Evolutionary conservation across 2,797 vertebrate species (phyloP), one percentile per base, ranked within the genome.

Genomic region (Pempheris klunzingeri): DNA sequence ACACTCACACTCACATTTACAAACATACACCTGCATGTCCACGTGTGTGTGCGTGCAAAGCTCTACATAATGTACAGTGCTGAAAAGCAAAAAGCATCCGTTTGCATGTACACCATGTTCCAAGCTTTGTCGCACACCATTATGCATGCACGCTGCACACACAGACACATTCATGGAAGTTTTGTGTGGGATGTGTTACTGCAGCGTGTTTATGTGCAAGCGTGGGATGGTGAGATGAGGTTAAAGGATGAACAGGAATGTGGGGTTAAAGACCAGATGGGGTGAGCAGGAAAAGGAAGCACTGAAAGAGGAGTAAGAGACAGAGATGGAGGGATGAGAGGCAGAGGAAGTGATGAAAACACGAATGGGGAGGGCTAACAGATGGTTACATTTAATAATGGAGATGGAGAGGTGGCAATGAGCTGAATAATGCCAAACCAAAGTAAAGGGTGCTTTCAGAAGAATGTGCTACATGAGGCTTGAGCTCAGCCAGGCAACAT

Each of bases 231-330:
- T 59, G 82, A 73, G 82, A 87, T 91, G 69, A 81, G n/a, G n/a
- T 90, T 90, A 78, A 82, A 86, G 74, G 74, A 85, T 72, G 88
- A 85, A 62, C 60, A 58, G 79, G 61, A 76, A 85, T 63, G 81
- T 38, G 46, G 80, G 91, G 90, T 90, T 91, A 90, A 92, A 90
- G 85, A 92, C 81, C 90, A 91, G 90, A 91, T 91, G 90, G 92
- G 90, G 84, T 87, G 88, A 92, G 84, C 80, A 62, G 81, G 83
- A 88, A 86, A 61, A 77, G 81, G 82, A 90, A 86, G 79, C 55
- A 52, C 11, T 77, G 69, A 88, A 73, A 66, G 74, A 82, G 67
- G 72, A 82, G 71, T 71, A 85, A 78, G 57, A 73, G 61, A 55
- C 49, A 73, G 55, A 69, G 72, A 74, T 32, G 64, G 57, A 78